Base-by-base conservation (phyloP, 2,797 vertebrate genomes). In the Siniperca undulata region DNA sequence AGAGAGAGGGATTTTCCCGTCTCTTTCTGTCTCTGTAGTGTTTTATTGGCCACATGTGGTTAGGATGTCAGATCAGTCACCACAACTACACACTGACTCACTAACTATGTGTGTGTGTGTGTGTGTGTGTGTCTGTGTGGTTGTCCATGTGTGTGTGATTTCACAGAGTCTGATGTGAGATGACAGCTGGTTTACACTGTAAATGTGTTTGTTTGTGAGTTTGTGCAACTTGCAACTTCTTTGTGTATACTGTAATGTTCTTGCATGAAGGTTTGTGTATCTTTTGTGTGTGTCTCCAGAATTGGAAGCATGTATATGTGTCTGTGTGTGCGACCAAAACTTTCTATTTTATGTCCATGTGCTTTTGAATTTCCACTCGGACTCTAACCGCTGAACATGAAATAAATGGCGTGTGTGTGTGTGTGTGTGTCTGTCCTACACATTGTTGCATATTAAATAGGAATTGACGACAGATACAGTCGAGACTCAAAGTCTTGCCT, bases 41-140 rank as follows among this genome's bases (percentile, higher is more conserved):
- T 90, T 94, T 93, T 93, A 93, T 93, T 91, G 87, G 84, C 85
- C 85, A 90, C 92, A 92, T 92, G 88, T 94, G 93, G 92, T 91
- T 80, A 86, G 38, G 67, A 91, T 88, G 90, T 91, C 84, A 91
- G 81, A 90, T 92, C 88, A 87, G 82, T 81, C 81, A 65, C 87
- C 86, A 81, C 89, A 83, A 46, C 84, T 84, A 89, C 88, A 91
- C 76, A 90, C 78, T 78, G 69, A 87, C 77, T 62, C 75, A 68
- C 62, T 78, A n/a, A n/a, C 40, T 62, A 1, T 77, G 42, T 69
- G 62, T 77, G 48, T 71, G 24, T 80, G 53, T 81, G 44, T 80
- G 44, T 71, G 61, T 82, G 78, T 81, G 77, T 82, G 70, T 73
- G 55, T 76, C 74, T 81, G 14, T 80, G 81, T 1, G 73, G 53